These are phyloP conservation scores for Apantesis nais DNA, from an alignment of 2,888 invertebrate genomes.

Conservation along the genomic window DNA sequence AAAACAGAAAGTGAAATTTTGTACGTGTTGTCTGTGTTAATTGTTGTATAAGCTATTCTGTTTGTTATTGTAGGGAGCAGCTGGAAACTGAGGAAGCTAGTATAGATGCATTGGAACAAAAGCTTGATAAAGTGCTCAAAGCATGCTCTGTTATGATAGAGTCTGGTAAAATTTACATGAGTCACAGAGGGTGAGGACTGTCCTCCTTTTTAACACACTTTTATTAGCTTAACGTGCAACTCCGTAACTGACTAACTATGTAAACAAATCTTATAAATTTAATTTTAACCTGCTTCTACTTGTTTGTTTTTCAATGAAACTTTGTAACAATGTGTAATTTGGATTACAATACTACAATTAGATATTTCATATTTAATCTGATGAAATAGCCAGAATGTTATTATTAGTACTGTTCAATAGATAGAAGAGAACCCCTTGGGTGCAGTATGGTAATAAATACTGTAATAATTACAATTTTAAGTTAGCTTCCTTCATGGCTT, in stretches of 20 bases:
- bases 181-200: slow-evolving; percentile 93
- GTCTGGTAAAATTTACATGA: slow-evolving; percentile 95
- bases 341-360: not conserved
- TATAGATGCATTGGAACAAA: slow-evolving; percentile 94
- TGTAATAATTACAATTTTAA: too few species aligned
- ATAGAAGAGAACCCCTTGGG: not conserved
- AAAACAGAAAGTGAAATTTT: slow-evolving; percentile 74
- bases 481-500: too few species aligned
- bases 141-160: slow-evolving; percentile 96
- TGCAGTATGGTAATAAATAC: too few species aligned
- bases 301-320: not conserved
- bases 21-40: slow-evolving; percentile 65
- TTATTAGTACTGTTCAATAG: not conserved
- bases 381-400: not conserved
- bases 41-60: slow-evolving; percentile 46
- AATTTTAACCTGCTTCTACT: not conserved
- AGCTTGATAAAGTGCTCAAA: slow-evolving; percentile 96
- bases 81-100: slow-evolving; percentile 95
- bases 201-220: slow-evolving; percentile 44
- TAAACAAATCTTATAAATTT: not conserved
- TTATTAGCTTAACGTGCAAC: not conserved
- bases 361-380: not conserved
- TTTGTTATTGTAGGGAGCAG: slow-evolving; percentile 87
- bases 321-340: not conserved
- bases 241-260: not conserved